Evolutionary conservation across 2,888 invertebrate species (phyloP).

Genomic region (Sericinus montela): DNA sequence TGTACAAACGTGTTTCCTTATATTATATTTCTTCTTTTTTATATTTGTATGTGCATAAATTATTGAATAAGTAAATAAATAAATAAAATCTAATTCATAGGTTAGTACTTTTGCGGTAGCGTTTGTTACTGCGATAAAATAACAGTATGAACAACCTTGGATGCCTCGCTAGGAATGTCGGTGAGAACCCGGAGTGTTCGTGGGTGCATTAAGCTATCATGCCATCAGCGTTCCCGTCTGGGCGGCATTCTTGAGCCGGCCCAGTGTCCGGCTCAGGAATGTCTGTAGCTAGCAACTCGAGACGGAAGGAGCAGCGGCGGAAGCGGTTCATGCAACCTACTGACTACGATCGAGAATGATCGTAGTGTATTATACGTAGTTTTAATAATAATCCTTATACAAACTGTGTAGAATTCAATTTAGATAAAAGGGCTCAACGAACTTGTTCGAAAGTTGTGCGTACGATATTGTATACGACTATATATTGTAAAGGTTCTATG

Average conservation of each 20-base stretch:
- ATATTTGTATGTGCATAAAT: no score
- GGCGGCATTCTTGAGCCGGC: slow-evolving; percentile 65
- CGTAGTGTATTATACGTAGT: slow-evolving; percentile 20
- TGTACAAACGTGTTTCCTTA: no score
- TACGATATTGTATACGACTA: slow-evolving; percentile 39
- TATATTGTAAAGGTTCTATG: slow-evolving; percentile 28
- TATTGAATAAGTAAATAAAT: no score
- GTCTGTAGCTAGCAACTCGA: slow-evolving; percentile 71
- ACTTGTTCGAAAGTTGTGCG: slow-evolving; percentile 31
- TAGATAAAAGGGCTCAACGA: slow-evolving; percentile 19
- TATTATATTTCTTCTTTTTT: no score
- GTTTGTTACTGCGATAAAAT: slow-evolving; percentile 10
- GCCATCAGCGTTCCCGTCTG: slow-evolving; percentile 56
- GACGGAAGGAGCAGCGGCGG: slow-evolving; percentile 75
- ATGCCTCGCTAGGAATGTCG: slow-evolving; percentile 50
- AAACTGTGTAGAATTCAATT: slow-evolving; percentile 23
- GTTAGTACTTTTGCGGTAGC: background rate
- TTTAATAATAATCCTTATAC: slow-evolving; percentile 29
- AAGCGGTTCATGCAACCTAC: slow-evolving; percentile 72
- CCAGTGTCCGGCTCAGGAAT: slow-evolving; percentile 67
- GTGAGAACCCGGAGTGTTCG: slow-evolving; percentile 35
- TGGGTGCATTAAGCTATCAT: slow-evolving; percentile 67
- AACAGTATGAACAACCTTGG: slow-evolving; percentile 40
- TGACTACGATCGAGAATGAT: slow-evolving; percentile 32
- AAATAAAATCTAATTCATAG: no score